These are phyloP conservation scores for Tipula lateralis DNA, from an alignment of 2,888 invertebrate species.

Conservation along the genomic window DNA sequence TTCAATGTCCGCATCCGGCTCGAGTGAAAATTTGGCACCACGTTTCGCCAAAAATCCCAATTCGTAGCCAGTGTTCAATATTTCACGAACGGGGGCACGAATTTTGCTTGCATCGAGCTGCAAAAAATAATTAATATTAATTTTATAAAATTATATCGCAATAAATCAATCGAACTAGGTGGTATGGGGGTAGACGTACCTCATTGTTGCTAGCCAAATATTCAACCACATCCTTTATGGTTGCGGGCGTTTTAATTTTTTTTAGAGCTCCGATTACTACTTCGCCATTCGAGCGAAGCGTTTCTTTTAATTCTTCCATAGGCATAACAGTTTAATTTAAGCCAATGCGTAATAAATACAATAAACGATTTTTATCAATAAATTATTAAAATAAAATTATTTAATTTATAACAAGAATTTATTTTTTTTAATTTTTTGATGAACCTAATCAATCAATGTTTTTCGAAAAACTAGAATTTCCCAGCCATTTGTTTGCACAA, in stretches of 20 bases:
- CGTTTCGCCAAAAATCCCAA: not conserved
- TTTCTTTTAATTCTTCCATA: not conserved
- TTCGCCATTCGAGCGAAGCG: not conserved
- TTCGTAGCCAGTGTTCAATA: not conserved
- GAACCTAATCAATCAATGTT: not conserved
- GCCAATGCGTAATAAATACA: not conserved
- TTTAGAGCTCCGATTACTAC: not conserved
- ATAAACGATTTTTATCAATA: not conserved
- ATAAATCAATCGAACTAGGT: too few relatives aligned
- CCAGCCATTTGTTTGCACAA: not conserved
- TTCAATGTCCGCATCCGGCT: not conserved
- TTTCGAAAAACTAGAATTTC: not conserved
- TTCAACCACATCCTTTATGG: not conserved
- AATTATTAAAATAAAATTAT: not conserved
- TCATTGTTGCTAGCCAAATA: not conserved
- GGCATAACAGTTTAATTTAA: not conserved
- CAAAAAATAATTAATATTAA: not conserved
- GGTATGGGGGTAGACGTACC: not conserved
- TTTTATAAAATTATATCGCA: too few relatives aligned
- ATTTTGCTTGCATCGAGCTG: not conserved
- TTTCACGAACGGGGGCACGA: not conserved
- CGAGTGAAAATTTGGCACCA: not conserved
- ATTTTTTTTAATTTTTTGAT: not conserved
- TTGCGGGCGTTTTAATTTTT: not conserved
- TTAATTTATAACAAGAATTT: not conserved